Evolutionary conservation across 2,113 vertebrate species (phyloP), one percentile per base, ranked within the genome.

Genomic region (Ibidorhyncha struthersii): DNA sequence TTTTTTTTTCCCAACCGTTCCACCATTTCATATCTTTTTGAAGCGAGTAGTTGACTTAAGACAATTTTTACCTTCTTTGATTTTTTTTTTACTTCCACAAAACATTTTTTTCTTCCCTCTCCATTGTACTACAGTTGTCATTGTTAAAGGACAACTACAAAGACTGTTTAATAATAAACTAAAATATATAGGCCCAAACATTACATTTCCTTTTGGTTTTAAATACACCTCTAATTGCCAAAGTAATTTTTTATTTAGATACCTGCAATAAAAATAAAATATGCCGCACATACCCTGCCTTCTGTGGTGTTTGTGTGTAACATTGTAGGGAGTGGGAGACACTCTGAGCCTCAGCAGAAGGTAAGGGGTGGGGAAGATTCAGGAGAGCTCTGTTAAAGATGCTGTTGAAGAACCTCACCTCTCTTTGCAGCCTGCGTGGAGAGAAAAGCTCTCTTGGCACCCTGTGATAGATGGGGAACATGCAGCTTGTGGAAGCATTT

Each of bases 221-320:
- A 88, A 96, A 90, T 91, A 26, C 49, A 67, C 20, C 29, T 66
- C 63, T 92, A 96, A 89, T 95, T 96, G 78, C 41, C 29, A 93
- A 89, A 81, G 32, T 82, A 67, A 38, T 82, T 94, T 82, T 38
- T 14, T 7, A 86, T 77, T 55, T 26, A 41, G 15, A 65, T 72
- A 91, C 21, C 52, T 82, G 34, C 38, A 92, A 76, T 53, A 62
- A 72, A 73, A 89, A n/a, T 88, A 66, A 83, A 59, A 49, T 45
- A 40, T 41, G 7, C 18, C 8, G 14, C 52, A 3, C n/a, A 32
- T 41, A 15, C 2, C 2, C 8, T 58, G 8, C 19, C 29, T 72
- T 77, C 26, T 32, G 23, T 72, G 50, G 12, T 62, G n/a, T 12
- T 73, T 77, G 12, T 87, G 11, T 76, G 21, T 56, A 65, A 38